Evolutionary conservation across 2,797 vertebrate species (phyloP).

Genomic region (Phrynocephalus guinanensis): DNA sequence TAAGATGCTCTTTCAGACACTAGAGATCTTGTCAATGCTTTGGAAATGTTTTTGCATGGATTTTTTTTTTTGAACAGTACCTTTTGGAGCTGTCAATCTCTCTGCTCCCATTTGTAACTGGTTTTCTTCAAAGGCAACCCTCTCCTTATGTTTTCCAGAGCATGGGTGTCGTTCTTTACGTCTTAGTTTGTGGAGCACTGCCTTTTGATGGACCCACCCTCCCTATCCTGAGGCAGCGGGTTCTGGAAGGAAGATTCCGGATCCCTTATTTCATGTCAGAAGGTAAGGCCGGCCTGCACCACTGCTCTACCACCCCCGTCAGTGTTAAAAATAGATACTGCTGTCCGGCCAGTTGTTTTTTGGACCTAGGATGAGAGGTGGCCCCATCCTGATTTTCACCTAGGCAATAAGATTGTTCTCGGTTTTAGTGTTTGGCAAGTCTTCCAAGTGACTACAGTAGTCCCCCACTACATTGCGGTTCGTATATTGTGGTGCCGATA

Average conservation of each 20-base stretch:
- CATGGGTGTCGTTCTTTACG: conserved; percentile 98
- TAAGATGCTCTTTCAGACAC: background rate
- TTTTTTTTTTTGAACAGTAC: background rate
- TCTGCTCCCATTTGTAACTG: background rate
- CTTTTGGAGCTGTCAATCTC: background rate
- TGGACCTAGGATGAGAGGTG: too few species aligned
- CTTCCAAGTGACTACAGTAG: too few species aligned
- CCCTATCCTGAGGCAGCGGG: conserved; percentile 94
- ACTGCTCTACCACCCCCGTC: too few species aligned
- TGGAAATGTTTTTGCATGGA: background rate
- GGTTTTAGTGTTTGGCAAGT: too few species aligned
- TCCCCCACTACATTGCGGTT: too few species aligned
- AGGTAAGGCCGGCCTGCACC: conserved; percentile 80
- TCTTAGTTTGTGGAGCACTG: conserved; percentile 95
- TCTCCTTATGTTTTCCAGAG: conserved; percentile 82
- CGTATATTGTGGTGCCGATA: too few species aligned
- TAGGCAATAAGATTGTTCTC: too few species aligned
- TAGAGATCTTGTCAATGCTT: background rate
- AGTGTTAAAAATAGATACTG: too few species aligned
- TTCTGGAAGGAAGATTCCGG: conserved; percentile 97
- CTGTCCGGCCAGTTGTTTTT: too few species aligned
- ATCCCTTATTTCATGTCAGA: conserved; percentile 99
- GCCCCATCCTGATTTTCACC: too few species aligned
- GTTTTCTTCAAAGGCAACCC: background rate
- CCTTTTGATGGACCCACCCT: conserved; percentile 97